These are phyloP conservation scores for Venusia cambrica DNA, from an alignment of 2,888 invertebrate species.

Conservation along the genomic window DNA sequence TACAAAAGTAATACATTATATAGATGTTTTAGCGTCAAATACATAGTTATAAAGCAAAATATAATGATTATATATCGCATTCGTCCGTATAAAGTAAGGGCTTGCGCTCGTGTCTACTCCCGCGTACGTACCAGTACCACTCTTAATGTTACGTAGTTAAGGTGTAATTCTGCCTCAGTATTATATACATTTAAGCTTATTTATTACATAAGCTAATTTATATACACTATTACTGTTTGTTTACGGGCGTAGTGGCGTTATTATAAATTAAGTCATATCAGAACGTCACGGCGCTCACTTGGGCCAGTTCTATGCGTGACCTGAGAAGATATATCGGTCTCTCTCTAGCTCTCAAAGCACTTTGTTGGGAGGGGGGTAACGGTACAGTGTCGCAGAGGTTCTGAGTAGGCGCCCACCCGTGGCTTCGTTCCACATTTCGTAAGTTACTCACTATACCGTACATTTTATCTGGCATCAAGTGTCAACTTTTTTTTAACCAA, in stretches of 20 bases:
- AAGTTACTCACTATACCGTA: slow-evolving; percentile 75
- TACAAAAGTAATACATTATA: slow-evolving; percentile 81
- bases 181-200: slow-evolving; percentile 81
- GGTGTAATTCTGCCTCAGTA: slow-evolving; percentile 81
- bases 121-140: slow-evolving; percentile 79
- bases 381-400: slow-evolving; percentile 40
- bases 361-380: not conserved
- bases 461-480: slow-evolving; percentile 68
- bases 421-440: slow-evolving; percentile 72
- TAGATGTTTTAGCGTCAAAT: slow-evolving; percentile 82
- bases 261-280: slow-evolving; percentile 78
- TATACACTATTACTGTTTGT: slow-evolving; percentile 76
- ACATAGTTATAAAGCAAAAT: slow-evolving; percentile 80
- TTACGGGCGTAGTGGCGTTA: slow-evolving; percentile 74
- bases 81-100: slow-evolving; percentile 80
- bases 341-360: no score
- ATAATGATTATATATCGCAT: slow-evolving; percentile 81
- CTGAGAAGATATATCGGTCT: slow-evolving; percentile 3
- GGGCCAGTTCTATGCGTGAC: slow-evolving; percentile 44
- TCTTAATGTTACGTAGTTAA: slow-evolving; percentile 79
- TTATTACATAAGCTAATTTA: slow-evolving; percentile 80
- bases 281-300: slow-evolving; percentile 59
- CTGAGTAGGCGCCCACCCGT: slow-evolving; percentile 62
- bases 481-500: slow-evolving; percentile 73
- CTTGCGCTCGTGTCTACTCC: slow-evolving; percentile 80